Evolutionary conservation across 2,113 vertebrate species (phyloP), one percentile per base, ranked within the genome.

Genomic region (Scomber colias): DNA sequence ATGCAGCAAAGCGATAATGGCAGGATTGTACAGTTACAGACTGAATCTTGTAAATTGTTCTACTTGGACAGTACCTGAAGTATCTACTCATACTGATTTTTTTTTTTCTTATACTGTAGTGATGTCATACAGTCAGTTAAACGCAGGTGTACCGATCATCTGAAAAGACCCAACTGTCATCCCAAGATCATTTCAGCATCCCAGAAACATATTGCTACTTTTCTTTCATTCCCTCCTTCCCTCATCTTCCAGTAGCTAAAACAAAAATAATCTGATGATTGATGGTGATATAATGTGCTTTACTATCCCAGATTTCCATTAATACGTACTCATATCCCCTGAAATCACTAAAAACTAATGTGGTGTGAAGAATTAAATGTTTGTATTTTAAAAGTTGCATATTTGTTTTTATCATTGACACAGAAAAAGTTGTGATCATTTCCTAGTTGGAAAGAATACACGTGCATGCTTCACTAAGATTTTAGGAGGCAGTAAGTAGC

Each of bases 331-430:
- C 1, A 19, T 45, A n/a, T 17, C 45, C 5, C 57, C 11, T 7
- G 8, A 71, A 71, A 60, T 12, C 35, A 40, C 49, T 46, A 21
- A 5, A 50, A 49, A 54, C 2, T 2, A 59, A 66, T 3, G 51
- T 4, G 27, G 49, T 13, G 15, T 30, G 10, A 66, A 48, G 19
- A 35, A 35, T 6, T 8, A 60, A 50, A 49, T 3, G 3, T 51
- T 56, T 40, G 2, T 30, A 3, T 50, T 79, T 71, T 51, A 49
- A 74, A 72, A 31, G n/a, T 59, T 84, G 78, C 80, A 87, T 77
- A 78, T 75, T 80, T 83, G 14, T 57, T 8, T 75, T 49, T 8
- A 27, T 64, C 44, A 27, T 35, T 1, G 14, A 69, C 12, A 66
- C 3, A 3, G n/a, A 21, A 55, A 53, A 49, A 24, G 11, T 55